phyloP scores from a whole-genome alignment of 2,888 invertebrate genomes.

The Cephus pulcher region DNA sequence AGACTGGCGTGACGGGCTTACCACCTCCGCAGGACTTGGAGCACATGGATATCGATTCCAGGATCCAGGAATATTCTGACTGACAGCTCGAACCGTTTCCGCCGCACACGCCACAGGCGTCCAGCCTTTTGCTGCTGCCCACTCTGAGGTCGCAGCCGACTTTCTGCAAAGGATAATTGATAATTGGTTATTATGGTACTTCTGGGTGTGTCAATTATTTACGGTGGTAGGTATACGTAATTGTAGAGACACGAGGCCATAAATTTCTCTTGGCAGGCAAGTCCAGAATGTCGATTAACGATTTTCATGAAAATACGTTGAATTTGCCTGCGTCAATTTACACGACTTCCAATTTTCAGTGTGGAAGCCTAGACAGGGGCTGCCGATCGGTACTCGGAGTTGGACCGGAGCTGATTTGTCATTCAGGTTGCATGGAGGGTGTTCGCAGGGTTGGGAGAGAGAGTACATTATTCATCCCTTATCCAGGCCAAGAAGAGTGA shows the following conservation, averaged over 20 bases:
- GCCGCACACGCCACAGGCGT: constrained; percentile 92
- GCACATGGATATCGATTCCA: constrained; percentile 86
- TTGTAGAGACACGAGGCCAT: too few relatives aligned
- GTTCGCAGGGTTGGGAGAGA: constrained; percentile 42
- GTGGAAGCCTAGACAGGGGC: constrained; percentile 10
- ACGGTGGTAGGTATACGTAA: too few relatives aligned
- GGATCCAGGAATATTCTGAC: constrained; percentile 89
- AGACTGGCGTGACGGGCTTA: constrained; percentile 66
- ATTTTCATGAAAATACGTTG: too few relatives aligned
- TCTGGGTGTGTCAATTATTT: too few relatives aligned
- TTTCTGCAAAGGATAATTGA: constrained; percentile 72
- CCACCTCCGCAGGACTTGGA: constrained; percentile 95
- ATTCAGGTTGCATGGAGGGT: constrained; percentile 58
- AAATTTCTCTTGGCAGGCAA: too few relatives aligned
- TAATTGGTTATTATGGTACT: not conserved
- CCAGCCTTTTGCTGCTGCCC: constrained; percentile 85
- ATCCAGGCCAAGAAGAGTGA: constrained; percentile 36
- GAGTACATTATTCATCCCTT: constrained; percentile 62
- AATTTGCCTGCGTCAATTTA: too few relatives aligned
- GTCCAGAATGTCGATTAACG: too few relatives aligned
- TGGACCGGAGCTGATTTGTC: constrained; percentile 59
- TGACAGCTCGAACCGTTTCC: constrained; percentile 91
- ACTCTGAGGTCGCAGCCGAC: constrained; percentile 93
- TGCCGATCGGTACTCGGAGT: constrained; percentile 51
- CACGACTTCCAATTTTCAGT: too few relatives aligned